Evolutionary conservation across 64 coral and sea anemone species (phyloP).

Genomic region (Montipora cactus): DNA sequence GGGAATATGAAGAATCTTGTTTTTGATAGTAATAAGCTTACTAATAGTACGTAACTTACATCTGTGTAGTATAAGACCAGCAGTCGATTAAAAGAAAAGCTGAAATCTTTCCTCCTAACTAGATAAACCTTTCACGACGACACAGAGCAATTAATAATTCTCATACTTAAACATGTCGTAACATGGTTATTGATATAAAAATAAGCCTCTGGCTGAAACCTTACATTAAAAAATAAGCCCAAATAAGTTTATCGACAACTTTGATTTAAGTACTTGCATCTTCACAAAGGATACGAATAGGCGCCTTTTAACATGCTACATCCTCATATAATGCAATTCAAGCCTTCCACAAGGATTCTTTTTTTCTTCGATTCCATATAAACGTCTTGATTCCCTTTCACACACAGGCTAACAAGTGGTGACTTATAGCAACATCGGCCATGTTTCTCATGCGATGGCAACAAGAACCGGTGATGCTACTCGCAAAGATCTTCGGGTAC

Average conservation of each 20-base stretch:
- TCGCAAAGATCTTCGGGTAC: constrained; percentile 41
- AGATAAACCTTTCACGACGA: too few relatives aligned
- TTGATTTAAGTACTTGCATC: too few relatives aligned
- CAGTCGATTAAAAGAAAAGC: too few relatives aligned
- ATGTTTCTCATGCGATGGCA: not conserved
- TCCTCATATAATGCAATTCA: constrained; percentile 27
- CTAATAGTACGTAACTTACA: too few relatives aligned
- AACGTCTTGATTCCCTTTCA: constrained; percentile 6
- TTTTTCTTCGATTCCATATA: not conserved
- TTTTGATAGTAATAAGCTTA: too few relatives aligned
- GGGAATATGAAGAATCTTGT: too few relatives aligned
- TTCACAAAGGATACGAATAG: constrained; percentile 55
- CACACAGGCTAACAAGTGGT: not conserved
- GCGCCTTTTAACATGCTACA: constrained; percentile 62
- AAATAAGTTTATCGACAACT: too few relatives aligned
- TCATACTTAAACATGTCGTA: too few relatives aligned
- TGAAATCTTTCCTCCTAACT: too few relatives aligned
- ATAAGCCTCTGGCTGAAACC: not conserved
- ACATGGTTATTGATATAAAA: not conserved
- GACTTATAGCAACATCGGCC: not conserved
- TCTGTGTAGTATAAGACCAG: too few relatives aligned
- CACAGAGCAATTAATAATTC: too few relatives aligned
- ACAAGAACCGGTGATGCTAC: not conserved
- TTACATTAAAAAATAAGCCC: not conserved
- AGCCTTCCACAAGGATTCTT: not conserved